Evolutionary conservation across 2,797 vertebrate genomes (phyloP), one percentile per base, ranked within the genome.

Genomic region (Masticophis lateralis): DNA sequence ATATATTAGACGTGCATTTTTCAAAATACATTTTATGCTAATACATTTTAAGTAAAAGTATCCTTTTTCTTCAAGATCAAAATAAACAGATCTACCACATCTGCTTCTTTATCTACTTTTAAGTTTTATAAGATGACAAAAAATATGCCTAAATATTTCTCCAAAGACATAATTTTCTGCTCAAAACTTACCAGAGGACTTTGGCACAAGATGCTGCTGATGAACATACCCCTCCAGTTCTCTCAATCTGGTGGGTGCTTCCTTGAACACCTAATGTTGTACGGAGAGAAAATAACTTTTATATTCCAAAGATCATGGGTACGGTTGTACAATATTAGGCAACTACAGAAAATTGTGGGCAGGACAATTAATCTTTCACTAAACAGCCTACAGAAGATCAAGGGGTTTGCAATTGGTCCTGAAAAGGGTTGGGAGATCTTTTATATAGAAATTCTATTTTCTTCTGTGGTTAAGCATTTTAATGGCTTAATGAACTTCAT

Each of bases 231-330:
- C 90, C 95, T 99, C 98, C 87, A 98, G 93, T 94, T 98, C 98
- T 11, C 97, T 97, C 32, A 98, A 95, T 96, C 98, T 98, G 87
- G 98, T 98, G 94, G 98, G 95, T 89, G 99, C 92, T 95, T 98
- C 98, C 91, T 96, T 98, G 27, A 98, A 98, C 61, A 98, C 97
- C 99, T 99, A 28, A 7, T 93, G 55, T 3, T 83, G 74, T 10
- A 37, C 2, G 43, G 9, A 89, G 89, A 86, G 4, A 92, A n/a
- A 66, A 92, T 95, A 37, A 74, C 25, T 7, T 63, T 88, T 11
- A 93, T 22, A 89, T 83, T 83, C 59, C 53, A 94, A 91, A 1
- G 63, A 51, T 18, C 91, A 60, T 92, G 87, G 53, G 74, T 16
- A 63, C n/a, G 3, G 86, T 55, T 55, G 28, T 2, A 51, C 2